Base-by-base conservation (phyloP, 2,113 vertebrate genomes). In the Equus quagga region DNA sequence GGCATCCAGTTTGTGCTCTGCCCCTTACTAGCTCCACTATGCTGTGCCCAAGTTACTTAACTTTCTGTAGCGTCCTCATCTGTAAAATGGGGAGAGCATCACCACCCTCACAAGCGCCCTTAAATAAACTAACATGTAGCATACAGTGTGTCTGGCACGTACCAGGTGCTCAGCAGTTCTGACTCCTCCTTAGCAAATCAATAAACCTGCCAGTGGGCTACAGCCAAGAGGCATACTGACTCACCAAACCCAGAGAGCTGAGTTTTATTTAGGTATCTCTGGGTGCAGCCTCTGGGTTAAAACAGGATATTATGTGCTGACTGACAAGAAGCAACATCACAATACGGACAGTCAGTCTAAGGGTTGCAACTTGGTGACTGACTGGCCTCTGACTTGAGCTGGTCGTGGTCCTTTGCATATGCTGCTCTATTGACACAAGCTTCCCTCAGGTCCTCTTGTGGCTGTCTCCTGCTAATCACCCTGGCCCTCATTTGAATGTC, bases 131-230 rank as follows among this genome's bases (percentile, higher is more conserved):
- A 23, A 18, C 18, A 33, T 8, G 10, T 3, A 83, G 67, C 12
- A 46, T 1, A n/a, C 0, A 56, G 69, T 2, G 19, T 46, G 8
- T n/a, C 54, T 62, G 64, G 73, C 13, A 44, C 0, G 28, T 0
- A 69, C 19, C 15, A 36, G 73, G 24, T 49, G 15, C 49, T 91
- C 41, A 36, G 17, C 1, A 33, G 54, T 41, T 36, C n/a, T 14
- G 1, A 41, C 31, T 13, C 33, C 15, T 15, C 21, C 4, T n/a
- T 33, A 70, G 23, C 70, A 84, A 64, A 65, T 6, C n/a, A 23
- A 14, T 21, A 62, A 41, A 69, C 6, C 28, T 36, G 46, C 85
- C 17, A 15, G 11, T 9, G 26, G 9, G 23, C 73, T 58, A 26
- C 1, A 31, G 73, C 51, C 28, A 3, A 21, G 54, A 12, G 79